Conservation (phyloP, 2,888 invertebrate genomes). For the Ryuthela nishihirai region DNA sequence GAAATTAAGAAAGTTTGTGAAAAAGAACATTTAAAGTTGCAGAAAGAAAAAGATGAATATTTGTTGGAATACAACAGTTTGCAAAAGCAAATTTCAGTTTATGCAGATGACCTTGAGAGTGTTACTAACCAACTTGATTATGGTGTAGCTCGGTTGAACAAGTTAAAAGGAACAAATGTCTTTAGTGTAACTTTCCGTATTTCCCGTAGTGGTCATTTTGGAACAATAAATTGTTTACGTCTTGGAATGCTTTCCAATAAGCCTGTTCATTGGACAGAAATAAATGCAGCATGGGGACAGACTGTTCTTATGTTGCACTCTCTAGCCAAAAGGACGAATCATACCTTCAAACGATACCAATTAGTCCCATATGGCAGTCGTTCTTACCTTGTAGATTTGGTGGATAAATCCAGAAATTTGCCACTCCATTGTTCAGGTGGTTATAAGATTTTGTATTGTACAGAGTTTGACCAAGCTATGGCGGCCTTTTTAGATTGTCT, state of each 20-base stretch:
- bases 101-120: slow-evolving; percentile 73
- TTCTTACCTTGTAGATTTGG: slow-evolving; percentile 75
- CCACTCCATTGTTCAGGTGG: slow-evolving; percentile 90
- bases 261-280: slow-evolving; percentile 95
- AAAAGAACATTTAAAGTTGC: slow-evolving; percentile 58
- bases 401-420: slow-evolving; percentile 52
- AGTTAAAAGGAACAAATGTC: slow-evolving; percentile 87
- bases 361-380: slow-evolving; percentile 95
- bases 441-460: slow-evolving; percentile 80
- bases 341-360: slow-evolving; percentile 72
- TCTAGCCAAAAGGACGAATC: slow-evolving; percentile 81
- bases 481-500: slow-evolving; percentile 94
- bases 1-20: slow-evolving; percentile 63
- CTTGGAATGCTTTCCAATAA: slow-evolving; percentile 88
- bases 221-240: slow-evolving; percentile 95
- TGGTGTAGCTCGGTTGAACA: slow-evolving; percentile 74
- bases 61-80: slow-evolving; percentile 88
- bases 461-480: slow-evolving; percentile 65
- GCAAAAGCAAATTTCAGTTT: slow-evolving; percentile 73
- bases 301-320: slow-evolving; percentile 86
- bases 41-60: slow-evolving; percentile 69
- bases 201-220: slow-evolving; percentile 90
- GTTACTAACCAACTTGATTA: slow-evolving; percentile 29
- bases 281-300: slow-evolving; percentile 99
- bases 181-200: slow-evolving; percentile 98